These are phyloP conservation scores for Diarsia rubi DNA, from an alignment of 2,888 invertebrate species.

Conservation along the genomic window DNA sequence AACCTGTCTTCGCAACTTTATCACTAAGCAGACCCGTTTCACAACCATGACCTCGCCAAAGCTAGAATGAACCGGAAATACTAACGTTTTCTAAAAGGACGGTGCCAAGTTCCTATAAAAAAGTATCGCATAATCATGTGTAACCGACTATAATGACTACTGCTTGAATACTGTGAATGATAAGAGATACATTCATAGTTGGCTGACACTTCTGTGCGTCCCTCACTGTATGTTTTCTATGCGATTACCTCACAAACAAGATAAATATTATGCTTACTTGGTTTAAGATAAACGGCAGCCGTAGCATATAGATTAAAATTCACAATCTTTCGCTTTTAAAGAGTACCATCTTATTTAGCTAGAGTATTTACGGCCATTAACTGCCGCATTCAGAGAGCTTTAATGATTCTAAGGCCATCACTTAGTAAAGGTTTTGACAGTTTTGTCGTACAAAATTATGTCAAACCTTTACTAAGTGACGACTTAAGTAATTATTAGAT, in stretches of 20 bases:
- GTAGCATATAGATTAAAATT: background rate
- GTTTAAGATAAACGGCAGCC: background rate
- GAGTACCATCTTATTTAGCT: background rate
- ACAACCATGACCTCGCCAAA: background rate
- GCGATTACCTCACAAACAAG: background rate
- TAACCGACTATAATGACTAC: slow-evolving; percentile 43
- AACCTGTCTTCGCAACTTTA: background rate
- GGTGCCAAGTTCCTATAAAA: slow-evolving; percentile 54
- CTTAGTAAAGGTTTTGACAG: too few species aligned
- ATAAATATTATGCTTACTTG: background rate
- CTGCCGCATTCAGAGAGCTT: too few species aligned
- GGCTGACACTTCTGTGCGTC: slow-evolving; percentile 19
- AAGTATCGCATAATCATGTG: slow-evolving; percentile 17
- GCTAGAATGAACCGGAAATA: slow-evolving; percentile 43
- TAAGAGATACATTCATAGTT: slow-evolving; percentile 19
- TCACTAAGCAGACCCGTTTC: background rate
- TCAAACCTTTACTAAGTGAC: too few species aligned
- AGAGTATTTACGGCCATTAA: background rate
- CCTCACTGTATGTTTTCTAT: background rate
- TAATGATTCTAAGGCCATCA: too few species aligned
- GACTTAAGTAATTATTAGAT: too few species aligned
- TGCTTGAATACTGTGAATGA: slow-evolving; percentile 13
- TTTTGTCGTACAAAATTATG: too few species aligned
- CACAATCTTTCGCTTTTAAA: background rate
- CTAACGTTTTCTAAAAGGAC: slow-evolving; percentile 37